Base-by-base conservation (phyloP, 1,140 invertebrate species). In the Venturia canescens region DNA sequence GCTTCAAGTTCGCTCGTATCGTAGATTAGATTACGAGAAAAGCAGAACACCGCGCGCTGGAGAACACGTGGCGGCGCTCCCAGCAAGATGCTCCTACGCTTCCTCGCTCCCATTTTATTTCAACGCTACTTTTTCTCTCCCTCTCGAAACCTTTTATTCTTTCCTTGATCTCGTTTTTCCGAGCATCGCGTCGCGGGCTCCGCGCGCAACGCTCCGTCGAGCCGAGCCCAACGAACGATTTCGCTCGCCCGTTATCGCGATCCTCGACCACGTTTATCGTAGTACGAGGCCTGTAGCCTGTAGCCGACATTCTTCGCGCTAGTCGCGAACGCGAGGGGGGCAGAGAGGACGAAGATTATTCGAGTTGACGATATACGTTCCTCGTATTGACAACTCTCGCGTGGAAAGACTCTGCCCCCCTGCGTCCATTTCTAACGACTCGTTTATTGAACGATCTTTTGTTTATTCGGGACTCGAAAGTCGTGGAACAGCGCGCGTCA, bases 11-110 rank as follows among this genome's bases (percentile, higher is more conserved):
- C 3, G 23, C 4, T 15, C 23, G 27, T 26, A 13, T 27, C 15
- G 60, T 44, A 66, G 60, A 66, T 66, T 66, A 66, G 60, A 66
- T 66, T 26, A 66, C 60, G 60, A n/a, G n/a, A 66, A 27, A 66
- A 66, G 2, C 60, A 29, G 60, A 66, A 66, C 60, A n/a, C n/a
- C n/a, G 53, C 53, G 27, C 60, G 60, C 27, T 66, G 60, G 60
- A 29, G 60, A 66, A 66, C 60, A 66, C 60, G 60, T 66, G 60
- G 21, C 53, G 60, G 21, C 53, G 16, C 16, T n/a, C 13, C 4
- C 23, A 27, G 15, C 4, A 26, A 29, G 18, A 11, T 63, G 13
- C 23, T 21, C 3, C 5, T 26, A 23, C 60, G 7, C 3, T 29
- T 0, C 23, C 60, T 66, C 53, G 53, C 21, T 57, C 21, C 53